Evolutionary conservation across 2,888 invertebrate species (phyloP), one percentile per base, ranked within the genome.

Genomic region (Ariolimax columbianus): DNA sequence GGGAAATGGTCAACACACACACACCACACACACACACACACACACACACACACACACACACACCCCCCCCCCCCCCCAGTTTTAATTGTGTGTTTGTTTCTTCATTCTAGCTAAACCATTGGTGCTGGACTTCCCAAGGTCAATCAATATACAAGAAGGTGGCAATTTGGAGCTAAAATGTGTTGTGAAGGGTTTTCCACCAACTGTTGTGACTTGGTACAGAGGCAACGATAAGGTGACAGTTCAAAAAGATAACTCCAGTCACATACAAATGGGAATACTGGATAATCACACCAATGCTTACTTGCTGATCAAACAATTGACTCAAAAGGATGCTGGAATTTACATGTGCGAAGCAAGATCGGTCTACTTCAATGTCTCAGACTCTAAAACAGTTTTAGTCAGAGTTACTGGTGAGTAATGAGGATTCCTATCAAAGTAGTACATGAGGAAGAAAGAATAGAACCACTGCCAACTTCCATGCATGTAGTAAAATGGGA

Each of bases 361-460:
- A 33, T 33, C 51, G 3, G 2, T 33, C 2, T 33, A 17, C 19
- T 75, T 75, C 33, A 75, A 75, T 23, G 11, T 2, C 36, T 33
- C 47, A 19, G 23, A 1, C 4, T 51, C 75, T 2, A 75, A 75
- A 51, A 1, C 33, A 33, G 0, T 75, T 1, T 33, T 19, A 26
- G 33, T 75, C 33, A 47, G 75, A 51, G 75, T 75, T 33, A 51
- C 6, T 23, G 75, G 75, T 75, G 51, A 75, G 75, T 75, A 33
- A 4, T 72, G 38, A 55, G 17, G n/a, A n/a, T n/a, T n/a, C n/a
- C n/a, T n/a, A n/a, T n/a, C n/a, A n/a, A n/a, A n/a, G n/a, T n/a
- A n/a, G n/a, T n/a, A n/a, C n/a, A n/a, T n/a, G n/a, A n/a, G n/a
- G n/a, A n/a, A n/a, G n/a, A n/a, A n/a, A n/a, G n/a, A n/a, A n/a